These are phyloP conservation scores for Akabosia matsudoensis DNA, from an alignment of 1,140 invertebrate species.

Conservation along the genomic window DNA sequence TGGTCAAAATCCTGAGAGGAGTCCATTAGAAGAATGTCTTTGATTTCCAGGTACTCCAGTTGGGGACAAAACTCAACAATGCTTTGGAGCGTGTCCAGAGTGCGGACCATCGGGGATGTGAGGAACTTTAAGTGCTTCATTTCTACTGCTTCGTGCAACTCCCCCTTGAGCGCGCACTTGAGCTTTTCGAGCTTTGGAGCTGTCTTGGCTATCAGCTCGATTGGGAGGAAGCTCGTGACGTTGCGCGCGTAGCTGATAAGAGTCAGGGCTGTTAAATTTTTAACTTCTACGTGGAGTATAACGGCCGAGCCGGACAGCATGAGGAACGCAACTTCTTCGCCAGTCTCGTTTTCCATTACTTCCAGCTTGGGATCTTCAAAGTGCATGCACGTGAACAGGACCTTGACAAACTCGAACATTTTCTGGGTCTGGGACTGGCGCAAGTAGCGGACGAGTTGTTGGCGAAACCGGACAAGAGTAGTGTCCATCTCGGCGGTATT, in stretches of 20 bases:
- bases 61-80: constrained; percentile 21
- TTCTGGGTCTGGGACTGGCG: background rate
- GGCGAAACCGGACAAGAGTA: background rate
- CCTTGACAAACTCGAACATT: constrained; percentile 18
- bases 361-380: constrained; percentile 12
- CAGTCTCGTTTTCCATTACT: constrained; percentile 25
- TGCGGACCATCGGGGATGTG: constrained; percentile 12
- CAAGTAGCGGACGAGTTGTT: constrained; percentile 12
- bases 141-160: background rate
- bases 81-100: background rate
- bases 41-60: constrained; percentile 37
- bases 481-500: background rate
- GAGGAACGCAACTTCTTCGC: constrained; percentile 31
- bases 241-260: constrained; percentile 20
- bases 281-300: constrained; percentile 7
- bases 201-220: background rate
- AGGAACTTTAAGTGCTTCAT: constrained; percentile 23
- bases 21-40: constrained; percentile 27
- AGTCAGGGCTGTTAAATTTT: constrained; percentile 6
- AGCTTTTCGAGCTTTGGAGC: constrained; percentile 31
- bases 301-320: constrained; percentile 12
- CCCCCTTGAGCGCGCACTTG: constrained; percentile 28
- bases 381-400: background rate
- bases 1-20: background rate
- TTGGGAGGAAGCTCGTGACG: constrained; percentile 17